Evolutionary conservation across 2,888 invertebrate genomes (phyloP).

Genomic region (Exocentrus adspersus): DNA sequence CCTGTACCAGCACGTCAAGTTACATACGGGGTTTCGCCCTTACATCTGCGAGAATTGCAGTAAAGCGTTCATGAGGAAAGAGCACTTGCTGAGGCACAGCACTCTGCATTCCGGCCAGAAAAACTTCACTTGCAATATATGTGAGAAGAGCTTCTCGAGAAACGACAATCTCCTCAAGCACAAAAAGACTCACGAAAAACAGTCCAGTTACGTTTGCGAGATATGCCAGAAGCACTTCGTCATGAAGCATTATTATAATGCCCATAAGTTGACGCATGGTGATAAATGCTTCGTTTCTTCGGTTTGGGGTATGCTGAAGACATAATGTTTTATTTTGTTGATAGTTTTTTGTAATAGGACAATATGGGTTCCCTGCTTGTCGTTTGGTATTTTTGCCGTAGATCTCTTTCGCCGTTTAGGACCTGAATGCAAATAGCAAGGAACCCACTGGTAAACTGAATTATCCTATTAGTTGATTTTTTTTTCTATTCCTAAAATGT

Average conservation of each 20-base stretch:
- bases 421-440: background rate
- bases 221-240: constrained; percentile 74
- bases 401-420: too few relatives aligned
- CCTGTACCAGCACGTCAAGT: constrained; percentile 73
- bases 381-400: background rate
- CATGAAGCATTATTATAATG: constrained; percentile 73
- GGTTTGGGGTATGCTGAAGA: constrained; percentile 48
- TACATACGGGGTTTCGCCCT: constrained; percentile 74
- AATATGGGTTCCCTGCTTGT: background rate
- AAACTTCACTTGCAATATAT: constrained; percentile 71
- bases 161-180: constrained; percentile 71
- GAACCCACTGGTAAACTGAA: background rate
- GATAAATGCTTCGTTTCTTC: constrained; percentile 44
- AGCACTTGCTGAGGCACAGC: constrained; percentile 74
- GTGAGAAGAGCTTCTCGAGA: constrained; percentile 67
- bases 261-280: constrained; percentile 69
- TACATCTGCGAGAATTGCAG: constrained; percentile 73
- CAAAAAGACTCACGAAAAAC: constrained; percentile 68
- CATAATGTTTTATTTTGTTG: constrained; percentile 34
- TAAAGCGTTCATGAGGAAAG: constrained; percentile 76
- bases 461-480: background rate
- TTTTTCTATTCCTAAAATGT: background rate
- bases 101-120: constrained; percentile 76
- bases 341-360: background rate
- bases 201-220: constrained; percentile 71